These are phyloP conservation scores for Nymphalis polychloros DNA, from an alignment of 2,888 invertebrate genomes.

Conservation along the genomic window DNA sequence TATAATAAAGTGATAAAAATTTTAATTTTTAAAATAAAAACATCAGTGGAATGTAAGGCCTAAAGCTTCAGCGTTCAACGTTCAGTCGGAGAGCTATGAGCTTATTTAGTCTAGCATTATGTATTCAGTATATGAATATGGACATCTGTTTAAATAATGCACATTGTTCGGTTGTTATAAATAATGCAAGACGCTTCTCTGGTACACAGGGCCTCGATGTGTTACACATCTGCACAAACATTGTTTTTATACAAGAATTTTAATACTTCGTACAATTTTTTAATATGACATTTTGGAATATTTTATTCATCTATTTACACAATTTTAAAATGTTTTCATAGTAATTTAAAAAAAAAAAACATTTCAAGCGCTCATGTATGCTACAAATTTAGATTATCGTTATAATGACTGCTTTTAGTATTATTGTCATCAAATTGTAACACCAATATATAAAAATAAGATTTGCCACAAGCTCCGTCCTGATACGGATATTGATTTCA, in stretches of 20 bases:
- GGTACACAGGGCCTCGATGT: constrained; percentile 26
- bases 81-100: constrained; percentile 64
- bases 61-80: constrained; percentile 62
- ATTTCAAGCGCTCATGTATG: constrained; percentile 30
- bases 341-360: constrained; percentile 20
- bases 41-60: constrained; percentile 51
- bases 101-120: constrained; percentile 69
- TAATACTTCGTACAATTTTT: constrained; percentile 67
- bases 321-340: constrained; percentile 24
- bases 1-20: constrained; percentile 1
- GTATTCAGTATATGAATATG: constrained; percentile 35
- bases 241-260: constrained; percentile 66
- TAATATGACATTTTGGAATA: constrained; percentile 64
- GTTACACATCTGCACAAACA: constrained; percentile 41
- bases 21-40: neutral
- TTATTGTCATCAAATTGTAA: constrained; percentile 55
- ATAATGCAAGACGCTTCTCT: constrained; percentile 12
- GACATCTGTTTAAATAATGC: constrained; percentile 30
- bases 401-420: constrained; percentile 45
- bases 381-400: constrained; percentile 19
- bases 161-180: constrained; percentile 31
- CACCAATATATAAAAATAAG: constrained; percentile 61
- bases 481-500: constrained; percentile 58
- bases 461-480: constrained; percentile 73
- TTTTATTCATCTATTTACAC: constrained; percentile 40